Evolutionary conservation across 2,797 vertebrate genomes (phyloP), one percentile per base, ranked within the genome.

Genomic region (Geotrypetes seraphini): DNA sequence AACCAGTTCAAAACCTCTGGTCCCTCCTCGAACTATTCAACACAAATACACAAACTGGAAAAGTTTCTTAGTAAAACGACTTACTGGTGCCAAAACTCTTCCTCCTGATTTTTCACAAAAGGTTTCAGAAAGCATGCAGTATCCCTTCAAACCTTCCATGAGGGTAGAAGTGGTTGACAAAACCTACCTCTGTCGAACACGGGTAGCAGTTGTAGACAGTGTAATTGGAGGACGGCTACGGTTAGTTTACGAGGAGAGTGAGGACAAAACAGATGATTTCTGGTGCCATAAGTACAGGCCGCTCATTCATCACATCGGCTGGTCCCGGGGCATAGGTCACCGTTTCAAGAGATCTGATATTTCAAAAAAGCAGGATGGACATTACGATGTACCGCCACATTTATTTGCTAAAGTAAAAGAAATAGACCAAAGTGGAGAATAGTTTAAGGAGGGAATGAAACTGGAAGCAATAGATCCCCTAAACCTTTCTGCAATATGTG

Each of bases 41-140:
- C 90, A 95, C 74, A 97, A 96, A 69, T 95, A 88, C 67, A 88
- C 92, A 55, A 98, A 98, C 88, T 98, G 95, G 95, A 98, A 97
- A 87, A 80, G 77, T 54, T 91, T 96, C 85, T 86, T 98, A 45
- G 90, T 98, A 68, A 97, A 96, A 80, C 86, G 92, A 79, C 90
- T 98, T 66, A 98, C 95, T 75, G 95, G 95, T 88, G 89, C 91
- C 72, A 98, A 97, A 91, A 98, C 95, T 49, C 87, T 98, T 80
- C 95, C 95, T 39, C 80, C 84, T 36, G 92, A 98, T 66, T 98
- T 98, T 69, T 84, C 84, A 68, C 64, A 87, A 71, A 22, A 98
- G 95, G 91, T 98, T 41, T 87, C 89, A 4, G 93, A 97, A 61
- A 92, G 88, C 56, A 82, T 89, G 85, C 93, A 97, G 69, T 99